Evolutionary conservation across 2,888 invertebrate species (phyloP).

Genomic region (Orthosia cruda): DNA sequence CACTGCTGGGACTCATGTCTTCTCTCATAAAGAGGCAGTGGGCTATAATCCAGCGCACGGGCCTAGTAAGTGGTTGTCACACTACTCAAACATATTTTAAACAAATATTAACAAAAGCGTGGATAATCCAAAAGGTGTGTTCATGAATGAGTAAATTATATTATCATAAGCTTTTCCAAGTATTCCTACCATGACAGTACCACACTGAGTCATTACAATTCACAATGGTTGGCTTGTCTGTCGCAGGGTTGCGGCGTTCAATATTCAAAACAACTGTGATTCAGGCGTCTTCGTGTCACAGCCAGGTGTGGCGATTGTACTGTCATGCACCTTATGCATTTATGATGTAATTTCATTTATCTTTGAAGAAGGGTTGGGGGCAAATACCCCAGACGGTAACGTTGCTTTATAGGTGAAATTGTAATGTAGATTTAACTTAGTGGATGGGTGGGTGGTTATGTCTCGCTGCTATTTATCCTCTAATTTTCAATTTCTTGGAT

Average conservation of each 20-base stretch:
- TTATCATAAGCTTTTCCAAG: constrained; percentile 42
- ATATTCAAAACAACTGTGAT: constrained; percentile 66
- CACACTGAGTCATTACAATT: constrained; percentile 47
- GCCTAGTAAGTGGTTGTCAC: no score
- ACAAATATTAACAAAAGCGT: background rate
- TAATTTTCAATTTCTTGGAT: no score
- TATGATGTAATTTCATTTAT: constrained; percentile 44
- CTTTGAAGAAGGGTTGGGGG: background rate
- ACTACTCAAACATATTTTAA: background rate
- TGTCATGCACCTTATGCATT: constrained; percentile 50
- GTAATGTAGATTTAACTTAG: background rate
- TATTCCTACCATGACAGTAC: constrained; percentile 26
- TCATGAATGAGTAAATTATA: constrained; percentile 14
- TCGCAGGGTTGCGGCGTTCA: constrained; percentile 49
- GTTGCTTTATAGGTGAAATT: background rate
- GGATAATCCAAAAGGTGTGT: background rate
- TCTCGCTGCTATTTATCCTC: no score
- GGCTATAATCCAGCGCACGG: no score
- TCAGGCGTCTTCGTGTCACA: constrained; percentile 49
- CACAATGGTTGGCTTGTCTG: constrained; percentile 34
- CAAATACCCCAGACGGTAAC: background rate
- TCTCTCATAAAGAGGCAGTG: no score
- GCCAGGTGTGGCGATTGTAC: constrained; percentile 38
- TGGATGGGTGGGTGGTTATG: no score
- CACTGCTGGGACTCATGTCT: no score